Base-by-base conservation (phyloP, 2,888 invertebrate genomes). In the Philereme vetulata region DNA sequence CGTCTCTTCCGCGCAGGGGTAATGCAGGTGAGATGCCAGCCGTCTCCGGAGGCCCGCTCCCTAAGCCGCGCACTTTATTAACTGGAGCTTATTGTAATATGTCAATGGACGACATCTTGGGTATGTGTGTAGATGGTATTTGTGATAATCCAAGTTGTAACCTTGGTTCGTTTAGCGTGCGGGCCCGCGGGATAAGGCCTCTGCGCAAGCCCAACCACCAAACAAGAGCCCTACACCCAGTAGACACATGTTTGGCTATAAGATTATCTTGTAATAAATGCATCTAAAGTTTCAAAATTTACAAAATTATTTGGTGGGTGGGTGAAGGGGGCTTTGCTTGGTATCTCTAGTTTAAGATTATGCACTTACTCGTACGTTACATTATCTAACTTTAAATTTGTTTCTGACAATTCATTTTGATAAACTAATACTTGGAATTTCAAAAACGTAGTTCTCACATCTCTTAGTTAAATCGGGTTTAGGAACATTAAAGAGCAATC, bases 1-100 rank as follows among this genome's bases (percentile, higher is more conserved):
- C 86, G 96, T 96, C 82, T 96, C 96, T 86, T 96, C 96, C 79
- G 95, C 96, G 94, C 96, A 97, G 96, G 96, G 96, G 96, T 97
- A 97, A 96, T 96, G 90, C 92, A 95, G 95, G 95, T 95, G 95
- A 95, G 95, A 92, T 93, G 92, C 92, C 92, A 92, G 88, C 91
- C 85, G 90, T 87, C 88, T 89, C 91, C 90, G 85, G 90, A 90
- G 88, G 86, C 85, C 90, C 85, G 83, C 83, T 86, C 90, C 91
- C 92, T 85, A 86, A 82, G 77, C 78, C 90, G 90, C 90, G 86
- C 88, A 80, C 77, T 76, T 72, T 64, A 62, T 64, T 68, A 54
- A 52, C 44, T 53, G 50, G 47, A 46, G 53, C 56, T 55, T 45
- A 45, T 61, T 56, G 36, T 55, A 53, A 63, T 53, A 62, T 70